Percentiles rank a stretch among this genome's conserved stretches.
phyloP scores from a whole-genome alignment of 2,888 invertebrate species.

The Abrostola triplasia region DNA sequence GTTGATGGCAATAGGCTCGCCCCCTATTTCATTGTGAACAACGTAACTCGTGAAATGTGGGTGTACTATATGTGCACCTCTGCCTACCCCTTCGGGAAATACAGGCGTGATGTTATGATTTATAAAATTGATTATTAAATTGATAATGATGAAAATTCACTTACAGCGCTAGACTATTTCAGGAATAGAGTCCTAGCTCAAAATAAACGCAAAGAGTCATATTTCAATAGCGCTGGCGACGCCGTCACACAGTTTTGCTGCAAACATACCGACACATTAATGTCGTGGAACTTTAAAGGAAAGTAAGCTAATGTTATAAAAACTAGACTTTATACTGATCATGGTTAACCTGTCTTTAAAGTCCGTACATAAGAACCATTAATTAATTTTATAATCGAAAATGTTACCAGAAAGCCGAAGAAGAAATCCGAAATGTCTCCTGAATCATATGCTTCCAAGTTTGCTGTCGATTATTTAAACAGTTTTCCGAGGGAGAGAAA shows the following conservation, averaged over 20 bases:
- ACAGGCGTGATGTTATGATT: no score
- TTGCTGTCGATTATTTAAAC: conserved; percentile 66
- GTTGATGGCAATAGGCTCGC: no score
- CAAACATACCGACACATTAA: conserved; percentile 65
- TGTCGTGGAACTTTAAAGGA: conserved; percentile 79
- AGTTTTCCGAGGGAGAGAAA: conserved; percentile 57
- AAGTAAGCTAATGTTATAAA: conserved; percentile 67
- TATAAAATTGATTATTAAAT: neutral
- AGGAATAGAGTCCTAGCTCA: conserved; percentile 62
- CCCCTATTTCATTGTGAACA: no score
- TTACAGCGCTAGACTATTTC: conserved; percentile 74
- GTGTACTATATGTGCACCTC: no score
- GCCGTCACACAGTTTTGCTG: conserved; percentile 59
- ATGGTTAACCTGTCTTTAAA: conserved; percentile 1
- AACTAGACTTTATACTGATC: neutral
- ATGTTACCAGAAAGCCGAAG: conserved; percentile 66
- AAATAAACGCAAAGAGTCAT: conserved; percentile 47
- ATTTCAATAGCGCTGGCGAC: conserved; percentile 74
- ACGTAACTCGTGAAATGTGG: no score
- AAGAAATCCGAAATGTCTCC: conserved; percentile 73
- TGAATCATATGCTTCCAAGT: conserved; percentile 71
- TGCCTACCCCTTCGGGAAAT: no score
- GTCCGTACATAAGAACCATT: neutral
- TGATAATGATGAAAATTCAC: conserved; percentile 3
- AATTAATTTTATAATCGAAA: conserved; percentile 11